Evolutionary conservation across 64 coral and sea anemone species (phyloP).

Genomic region (Actinia tenebrosa): DNA sequence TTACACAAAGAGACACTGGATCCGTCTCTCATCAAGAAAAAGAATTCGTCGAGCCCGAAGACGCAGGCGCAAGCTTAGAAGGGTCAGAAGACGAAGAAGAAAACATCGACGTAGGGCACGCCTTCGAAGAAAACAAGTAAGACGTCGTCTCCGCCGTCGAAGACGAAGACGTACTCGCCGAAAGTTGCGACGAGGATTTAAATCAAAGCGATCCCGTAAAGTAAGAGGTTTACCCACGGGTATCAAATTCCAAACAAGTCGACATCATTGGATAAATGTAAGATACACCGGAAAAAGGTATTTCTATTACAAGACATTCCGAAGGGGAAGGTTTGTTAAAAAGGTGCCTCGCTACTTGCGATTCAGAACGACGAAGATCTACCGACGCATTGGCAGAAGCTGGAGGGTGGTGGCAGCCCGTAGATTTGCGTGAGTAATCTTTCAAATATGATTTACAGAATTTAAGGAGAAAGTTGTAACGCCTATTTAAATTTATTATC

Average conservation of each 20-base stretch:
- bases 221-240: neutral
- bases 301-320: neutral
- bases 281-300: neutral
- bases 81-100: slow-evolving; percentile 4
- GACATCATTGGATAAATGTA: neutral
- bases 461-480: too few species aligned
- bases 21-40: neutral
- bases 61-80: neutral
- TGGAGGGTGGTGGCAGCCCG: neutral
- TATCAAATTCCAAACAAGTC: neutral
- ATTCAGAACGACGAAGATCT: neutral
- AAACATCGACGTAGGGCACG: slow-evolving; percentile 14
- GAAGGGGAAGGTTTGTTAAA: neutral
- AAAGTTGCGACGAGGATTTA: neutral
- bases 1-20: neutral
- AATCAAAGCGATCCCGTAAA: neutral
- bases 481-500: too few species aligned
- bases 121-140: neutral
- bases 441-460: neutral
- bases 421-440: neutral
- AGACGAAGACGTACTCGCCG: neutral
- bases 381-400: neutral
- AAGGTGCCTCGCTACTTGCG: neutral
- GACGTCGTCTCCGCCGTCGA: neutral
- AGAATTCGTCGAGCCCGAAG: neutral